Evolutionary conservation across 2,113 vertebrate genomes (phyloP).

Genomic region (Puntigrus tetrazona): DNA sequence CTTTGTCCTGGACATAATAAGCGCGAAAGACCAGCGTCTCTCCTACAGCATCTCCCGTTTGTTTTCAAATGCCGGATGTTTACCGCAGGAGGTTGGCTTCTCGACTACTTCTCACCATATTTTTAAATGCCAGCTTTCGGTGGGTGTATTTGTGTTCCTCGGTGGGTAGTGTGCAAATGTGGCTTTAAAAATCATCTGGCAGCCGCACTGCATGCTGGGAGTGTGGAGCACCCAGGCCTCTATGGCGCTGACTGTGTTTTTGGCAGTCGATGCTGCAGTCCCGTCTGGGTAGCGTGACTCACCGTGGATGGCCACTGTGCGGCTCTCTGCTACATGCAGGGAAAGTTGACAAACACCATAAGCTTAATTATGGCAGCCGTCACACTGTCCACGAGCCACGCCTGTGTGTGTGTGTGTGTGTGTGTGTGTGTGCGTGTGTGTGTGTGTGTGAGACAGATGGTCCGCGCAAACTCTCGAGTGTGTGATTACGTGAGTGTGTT

Average conservation of each 20-base stretch:
- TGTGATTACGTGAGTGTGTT: conserved; percentile 31
- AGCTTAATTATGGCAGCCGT: conserved; percentile 67
- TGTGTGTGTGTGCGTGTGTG: conserved; percentile 27
- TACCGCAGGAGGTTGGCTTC: conserved; percentile 12
- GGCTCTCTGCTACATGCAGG: conserved; percentile 61
- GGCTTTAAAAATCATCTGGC: conserved; percentile 59
- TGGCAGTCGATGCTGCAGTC: conserved; percentile 55
- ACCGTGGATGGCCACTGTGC: conserved; percentile 61
- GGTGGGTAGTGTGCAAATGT: conserved; percentile 48
- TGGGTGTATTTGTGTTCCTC: conserved; percentile 45
- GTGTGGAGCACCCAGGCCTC: conserved; percentile 59
- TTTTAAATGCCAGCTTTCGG: conserved; percentile 61
- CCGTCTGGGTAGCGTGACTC: conserved; percentile 70
- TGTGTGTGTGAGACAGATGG: conserved; percentile 42
- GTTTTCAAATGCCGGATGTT: neutral
- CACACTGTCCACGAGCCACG: conserved; percentile 48
- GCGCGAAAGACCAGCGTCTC: neutral
- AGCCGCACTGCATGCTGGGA: conserved; percentile 50
- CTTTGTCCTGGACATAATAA: neutral
- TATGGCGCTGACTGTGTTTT: conserved; percentile 47
- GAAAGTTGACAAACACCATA: conserved; percentile 72
- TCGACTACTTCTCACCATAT: conserved; percentile 51
- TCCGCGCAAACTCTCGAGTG: neutral
- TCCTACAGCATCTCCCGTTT: conserved; percentile 48
- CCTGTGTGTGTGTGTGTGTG: conserved; percentile 36